Evolutionary conservation across 2,797 vertebrate genomes (phyloP).

Genomic region (Pseudomugil gertrudae): DNA sequence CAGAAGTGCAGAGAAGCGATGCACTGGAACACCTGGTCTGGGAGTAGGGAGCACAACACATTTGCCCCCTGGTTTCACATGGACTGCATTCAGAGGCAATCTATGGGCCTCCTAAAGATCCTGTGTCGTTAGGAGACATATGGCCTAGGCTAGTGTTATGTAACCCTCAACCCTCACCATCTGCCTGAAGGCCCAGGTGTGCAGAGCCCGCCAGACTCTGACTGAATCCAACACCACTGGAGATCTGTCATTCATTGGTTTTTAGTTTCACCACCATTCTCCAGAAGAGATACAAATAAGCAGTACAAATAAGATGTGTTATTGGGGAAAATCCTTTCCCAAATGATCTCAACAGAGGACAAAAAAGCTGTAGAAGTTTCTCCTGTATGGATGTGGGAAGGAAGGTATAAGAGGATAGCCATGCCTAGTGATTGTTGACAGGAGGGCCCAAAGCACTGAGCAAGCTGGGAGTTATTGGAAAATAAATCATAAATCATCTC

Average conservation of each 20-base stretch:
- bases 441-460: conserved; percentile 68
- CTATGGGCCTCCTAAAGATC: conserved; percentile 78
- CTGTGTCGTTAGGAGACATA: conserved; percentile 82
- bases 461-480: conserved; percentile 78
- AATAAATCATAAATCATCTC: conserved; percentile 86
- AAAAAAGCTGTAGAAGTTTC: conserved; percentile 27
- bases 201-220: conserved; percentile 74
- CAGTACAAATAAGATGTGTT: conserved; percentile 65
- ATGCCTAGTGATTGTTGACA: conserved; percentile 68
- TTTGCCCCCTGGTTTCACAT: conserved; percentile 70
- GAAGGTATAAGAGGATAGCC: conserved; percentile 48
- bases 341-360: conserved; percentile 43
- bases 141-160: conserved; percentile 79
- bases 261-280: conserved; percentile 66
- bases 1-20: conserved; percentile 61
- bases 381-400: conserved; percentile 34
- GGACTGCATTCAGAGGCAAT: conserved; percentile 63
- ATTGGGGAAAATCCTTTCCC: conserved; percentile 41
- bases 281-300: conserved; percentile 56
- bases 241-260: conserved; percentile 79
- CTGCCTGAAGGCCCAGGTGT: conserved; percentile 84
- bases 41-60: conserved; percentile 71
- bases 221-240: conserved; percentile 73
- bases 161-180: conserved; percentile 84
- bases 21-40: conserved; percentile 81